Percentiles rank a stretch among this genome's conserved stretches.
Conservation (phyloP, 2,888 invertebrate species). For the Metellina segmentata region DNA sequence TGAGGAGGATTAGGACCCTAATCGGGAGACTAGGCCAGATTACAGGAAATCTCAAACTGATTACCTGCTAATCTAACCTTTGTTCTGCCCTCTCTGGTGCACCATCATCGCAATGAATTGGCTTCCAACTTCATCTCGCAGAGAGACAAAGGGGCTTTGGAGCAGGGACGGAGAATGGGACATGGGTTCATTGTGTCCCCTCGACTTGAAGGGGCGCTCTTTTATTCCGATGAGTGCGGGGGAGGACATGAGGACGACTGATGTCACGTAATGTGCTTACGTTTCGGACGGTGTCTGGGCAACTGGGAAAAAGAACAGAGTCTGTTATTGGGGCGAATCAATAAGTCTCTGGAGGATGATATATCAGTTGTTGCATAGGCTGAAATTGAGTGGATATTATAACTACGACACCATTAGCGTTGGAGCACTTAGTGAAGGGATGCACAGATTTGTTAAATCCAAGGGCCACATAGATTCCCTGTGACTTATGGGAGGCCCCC, state of each 20-base stretch:
- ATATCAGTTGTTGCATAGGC: no score
- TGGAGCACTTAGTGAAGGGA: no score
- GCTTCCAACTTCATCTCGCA: conserved; percentile 33
- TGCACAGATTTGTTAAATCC: no score
- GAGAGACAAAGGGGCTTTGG: background rate
- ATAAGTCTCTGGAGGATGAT: no score
- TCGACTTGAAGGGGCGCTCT: conserved; percentile 28
- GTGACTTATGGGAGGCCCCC: no score
- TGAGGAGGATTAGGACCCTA: conserved; percentile 57
- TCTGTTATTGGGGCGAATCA: no score
- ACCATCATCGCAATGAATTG: conserved; percentile 57
- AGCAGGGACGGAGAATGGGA: background rate
- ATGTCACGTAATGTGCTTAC: conserved; percentile 67
- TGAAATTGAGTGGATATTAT: no score
- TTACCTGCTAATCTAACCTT: conserved; percentile 68
- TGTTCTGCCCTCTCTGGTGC: conserved; percentile 36
- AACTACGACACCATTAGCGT: no score
- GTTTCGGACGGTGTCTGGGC: conserved; percentile 15
- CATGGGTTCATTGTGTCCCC: conserved; percentile 20
- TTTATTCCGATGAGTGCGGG: conserved; percentile 27
- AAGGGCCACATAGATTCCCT: no score
- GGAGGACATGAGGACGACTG: conserved; percentile 33
- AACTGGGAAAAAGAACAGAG: background rate
- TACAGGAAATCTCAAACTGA: conserved; percentile 70
- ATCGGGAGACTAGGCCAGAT: conserved; percentile 37